Conservation (phyloP, 1,140 invertebrate genomes). For the Daktulosphaira vitifoliae region DNA sequence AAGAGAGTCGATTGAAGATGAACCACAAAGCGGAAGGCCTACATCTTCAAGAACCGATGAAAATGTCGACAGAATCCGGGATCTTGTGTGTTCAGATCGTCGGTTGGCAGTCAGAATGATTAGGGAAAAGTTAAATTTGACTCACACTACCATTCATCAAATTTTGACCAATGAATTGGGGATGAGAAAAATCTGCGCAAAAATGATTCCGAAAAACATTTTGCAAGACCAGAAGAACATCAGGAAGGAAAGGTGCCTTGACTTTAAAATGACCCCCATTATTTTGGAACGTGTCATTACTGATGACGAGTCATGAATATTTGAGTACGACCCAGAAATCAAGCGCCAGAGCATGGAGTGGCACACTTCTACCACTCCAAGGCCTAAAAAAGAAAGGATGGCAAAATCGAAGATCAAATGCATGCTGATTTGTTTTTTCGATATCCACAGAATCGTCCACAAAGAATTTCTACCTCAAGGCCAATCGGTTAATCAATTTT, state of each 20-base stretch:
- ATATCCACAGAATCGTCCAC: neutral
- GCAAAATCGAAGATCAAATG: slow-evolving; percentile 33
- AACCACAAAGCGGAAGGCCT: slow-evolving; percentile 4
- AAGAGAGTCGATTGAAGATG: slow-evolving; percentile 31
- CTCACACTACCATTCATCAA: too few species aligned
- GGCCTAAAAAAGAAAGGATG: slow-evolving; percentile 33
- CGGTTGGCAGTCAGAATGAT: too few species aligned
- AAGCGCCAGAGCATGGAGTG: slow-evolving; percentile 36
- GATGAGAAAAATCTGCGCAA: too few species aligned
- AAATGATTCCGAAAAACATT: too few species aligned
- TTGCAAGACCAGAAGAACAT: too few species aligned
- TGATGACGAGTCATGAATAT: slow-evolving; percentile 38
- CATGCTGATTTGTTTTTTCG: slow-evolving; percentile 27
- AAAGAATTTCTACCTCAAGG: neutral
- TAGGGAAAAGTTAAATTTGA: too few species aligned
- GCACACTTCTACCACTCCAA: neutral
- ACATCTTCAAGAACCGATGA: slow-evolving; percentile 2
- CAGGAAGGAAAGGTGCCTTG: too few species aligned
- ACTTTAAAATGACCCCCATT: too few species aligned
- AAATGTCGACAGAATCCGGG: too few species aligned
- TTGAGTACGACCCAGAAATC: slow-evolving; percentile 36
- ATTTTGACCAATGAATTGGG: too few species aligned
- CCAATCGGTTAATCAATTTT: slow-evolving; percentile 34
- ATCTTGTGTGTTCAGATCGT: too few species aligned
- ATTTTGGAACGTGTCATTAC: slow-evolving; percentile 36